Evolutionary conservation across 2,888 invertebrate genomes (phyloP), one percentile per base, ranked within the genome.

Genomic region (Mimumesa dahlbomi): DNA sequence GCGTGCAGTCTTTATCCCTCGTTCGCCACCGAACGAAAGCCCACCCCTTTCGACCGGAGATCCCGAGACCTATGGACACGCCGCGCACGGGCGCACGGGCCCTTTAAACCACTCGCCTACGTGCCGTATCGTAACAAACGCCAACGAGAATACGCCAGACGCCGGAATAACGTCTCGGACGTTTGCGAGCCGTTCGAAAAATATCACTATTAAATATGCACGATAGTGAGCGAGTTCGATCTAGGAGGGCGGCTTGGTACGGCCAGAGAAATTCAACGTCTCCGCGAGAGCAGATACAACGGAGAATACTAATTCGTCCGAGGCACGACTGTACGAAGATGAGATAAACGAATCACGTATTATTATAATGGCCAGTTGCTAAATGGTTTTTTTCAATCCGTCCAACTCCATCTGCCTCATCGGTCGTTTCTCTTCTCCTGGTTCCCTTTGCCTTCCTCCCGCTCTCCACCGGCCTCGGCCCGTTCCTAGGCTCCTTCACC

Each of bases 291-390:
- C 2, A 40, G 61, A 50, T 19, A 13, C 48, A 7, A 3, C n/a
- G 38, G 36, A 22, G 36, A 54, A 52, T 29, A 36, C 38, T 49
- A 42, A 57, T 57, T 63, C 31, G 58, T 53, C 38, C 72, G 69
- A 59, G n/a, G 52, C 62, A 63, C 74, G 85, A 84, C 85, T 86
- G 87, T 85, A 86, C 87, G 85, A 73, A 56, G 84, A 72, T 58
- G 73, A 66, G 87, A 88, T 87, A 87, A 88, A 87, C 87, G 89
- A 89, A 89, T 88, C 88, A 87, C 88, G 89, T 88, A 89, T 89
- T 89, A 89, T 89, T 87, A 88, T 89, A 89, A 89, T 89, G 85
- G 87, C 87, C 88, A 88, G 87, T 87, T 88, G 88, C 88, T 88
- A 88, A 89, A 89, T 89, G 89, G 84, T 88, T 88, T 89, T 87